Evolutionary conservation across 2,113 vertebrate genomes (phyloP).

Genomic region (Laticauda colubrina): DNA sequence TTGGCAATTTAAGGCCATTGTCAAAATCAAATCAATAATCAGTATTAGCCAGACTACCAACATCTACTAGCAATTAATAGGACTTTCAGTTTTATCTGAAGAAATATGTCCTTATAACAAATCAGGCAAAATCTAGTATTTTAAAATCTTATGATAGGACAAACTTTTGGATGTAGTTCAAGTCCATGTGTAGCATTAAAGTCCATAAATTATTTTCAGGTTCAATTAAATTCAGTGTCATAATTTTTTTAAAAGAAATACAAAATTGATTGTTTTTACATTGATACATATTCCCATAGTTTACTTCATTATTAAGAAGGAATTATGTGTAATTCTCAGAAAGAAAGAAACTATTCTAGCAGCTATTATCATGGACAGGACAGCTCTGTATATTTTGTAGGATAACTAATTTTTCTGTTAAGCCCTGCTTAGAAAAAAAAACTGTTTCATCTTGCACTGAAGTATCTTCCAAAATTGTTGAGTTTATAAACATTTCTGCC

Average conservation of each 20-base stretch:
- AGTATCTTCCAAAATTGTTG: not conserved
- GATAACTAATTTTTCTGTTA: not conserved
- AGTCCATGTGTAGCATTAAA: not conserved
- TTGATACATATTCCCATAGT: not conserved
- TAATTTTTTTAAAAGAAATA: not conserved
- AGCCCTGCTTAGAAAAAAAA: not conserved
- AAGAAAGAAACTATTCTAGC: not conserved
- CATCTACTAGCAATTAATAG: not conserved
- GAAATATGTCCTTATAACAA: not conserved
- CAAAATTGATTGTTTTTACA: not conserved
- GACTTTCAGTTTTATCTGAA: not conserved
- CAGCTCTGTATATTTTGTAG: not conserved
- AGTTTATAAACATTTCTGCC: not conserved
- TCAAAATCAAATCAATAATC: not conserved
- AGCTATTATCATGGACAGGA: not conserved
- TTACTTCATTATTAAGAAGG: not conserved
- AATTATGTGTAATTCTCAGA: not conserved
- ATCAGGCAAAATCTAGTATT: not conserved
- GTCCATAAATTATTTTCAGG: not conserved
- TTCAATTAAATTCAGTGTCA: not conserved
- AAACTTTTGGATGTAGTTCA: not conserved
- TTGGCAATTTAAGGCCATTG: not conserved
- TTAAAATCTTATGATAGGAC: not conserved
- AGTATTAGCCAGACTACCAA: not conserved
- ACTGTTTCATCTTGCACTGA: not conserved